These are phyloP conservation scores for Shinisaurus crocodilurus DNA, from an alignment of 2,113 vertebrate genomes.

Conservation along the genomic window DNA sequence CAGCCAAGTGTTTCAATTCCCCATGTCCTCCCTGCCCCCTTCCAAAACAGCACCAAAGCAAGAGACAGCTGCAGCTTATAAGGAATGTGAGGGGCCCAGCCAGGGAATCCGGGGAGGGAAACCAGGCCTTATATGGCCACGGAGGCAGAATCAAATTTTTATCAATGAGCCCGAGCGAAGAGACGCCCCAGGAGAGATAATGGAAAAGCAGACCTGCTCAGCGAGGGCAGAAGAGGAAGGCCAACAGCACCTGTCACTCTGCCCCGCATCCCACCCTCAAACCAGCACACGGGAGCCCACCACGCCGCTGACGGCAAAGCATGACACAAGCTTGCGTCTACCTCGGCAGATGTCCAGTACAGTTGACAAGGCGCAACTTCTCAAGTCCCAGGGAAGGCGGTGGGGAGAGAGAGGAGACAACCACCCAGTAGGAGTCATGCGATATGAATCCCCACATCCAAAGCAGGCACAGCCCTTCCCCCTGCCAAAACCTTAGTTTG, in stretches of 20 bases:
- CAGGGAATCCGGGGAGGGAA: conserved; percentile 88
- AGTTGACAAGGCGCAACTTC: neutral
- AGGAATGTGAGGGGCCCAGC: conserved; percentile 94
- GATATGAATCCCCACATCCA: neutral
- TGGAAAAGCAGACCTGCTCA: conserved; percentile 30
- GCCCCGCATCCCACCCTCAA: neutral
- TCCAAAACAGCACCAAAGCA: conserved; percentile 81
- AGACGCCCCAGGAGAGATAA: conserved; percentile 71
- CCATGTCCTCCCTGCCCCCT: conserved; percentile 73
- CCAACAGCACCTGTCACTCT: conserved; percentile 45
- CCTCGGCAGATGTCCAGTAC: conserved; percentile 12
- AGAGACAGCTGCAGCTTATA: conserved; percentile 96
- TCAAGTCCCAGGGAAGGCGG: neutral
- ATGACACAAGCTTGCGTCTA: neutral
- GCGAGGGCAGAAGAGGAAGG: conserved; percentile 32
- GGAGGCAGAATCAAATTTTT: conserved; percentile 95
- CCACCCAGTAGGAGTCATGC: neutral
- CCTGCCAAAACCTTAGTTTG: neutral
- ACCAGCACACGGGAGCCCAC: neutral
- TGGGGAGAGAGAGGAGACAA: neutral
- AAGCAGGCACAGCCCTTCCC: neutral
- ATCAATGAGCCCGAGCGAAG: conserved; percentile 87
- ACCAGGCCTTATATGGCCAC: conserved; percentile 98
- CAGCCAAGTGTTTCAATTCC: conserved; percentile 77
- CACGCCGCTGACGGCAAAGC: neutral